Conservation (phyloP, 2,888 invertebrate species). For the Stratiomys singularior region DNA sequence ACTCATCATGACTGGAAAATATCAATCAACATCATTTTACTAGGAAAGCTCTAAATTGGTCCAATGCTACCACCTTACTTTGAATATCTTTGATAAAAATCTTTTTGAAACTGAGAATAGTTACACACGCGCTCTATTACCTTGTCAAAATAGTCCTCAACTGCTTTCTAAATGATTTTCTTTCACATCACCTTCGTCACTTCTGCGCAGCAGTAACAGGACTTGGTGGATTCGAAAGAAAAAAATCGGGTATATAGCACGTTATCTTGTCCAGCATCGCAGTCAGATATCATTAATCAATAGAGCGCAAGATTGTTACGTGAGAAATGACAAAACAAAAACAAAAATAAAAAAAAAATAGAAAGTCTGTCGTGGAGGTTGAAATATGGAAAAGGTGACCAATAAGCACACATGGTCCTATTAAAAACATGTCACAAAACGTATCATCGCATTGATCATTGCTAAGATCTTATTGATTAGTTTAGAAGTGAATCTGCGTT, state of each 20-base stretch:
- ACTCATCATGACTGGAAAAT: neutral
- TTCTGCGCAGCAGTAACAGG: neutral
- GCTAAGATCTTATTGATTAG: slow-evolving; percentile 13
- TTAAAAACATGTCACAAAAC: slow-evolving; percentile 43
- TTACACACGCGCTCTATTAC: slow-evolving; percentile 21
- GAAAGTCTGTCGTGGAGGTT: neutral
- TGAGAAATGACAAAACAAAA: slow-evolving; percentile 1
- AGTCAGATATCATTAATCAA: slow-evolving; percentile 42
- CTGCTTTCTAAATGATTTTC: neutral
- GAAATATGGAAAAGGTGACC: slow-evolving; percentile 18
- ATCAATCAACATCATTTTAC: slow-evolving; percentile 15
- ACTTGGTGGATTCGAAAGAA: neutral
- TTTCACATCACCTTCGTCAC: neutral
- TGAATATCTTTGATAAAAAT: slow-evolving; percentile 17
- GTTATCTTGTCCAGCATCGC: slow-evolving; percentile 1
- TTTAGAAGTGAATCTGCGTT: neutral
- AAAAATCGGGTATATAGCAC: slow-evolving; percentile 20
- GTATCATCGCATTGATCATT: slow-evolving; percentile 44
- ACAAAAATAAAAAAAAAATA: neutral
- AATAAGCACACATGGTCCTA: slow-evolving; percentile 25
- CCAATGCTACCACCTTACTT: neutral
- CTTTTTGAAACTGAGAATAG: slow-evolving; percentile 16
- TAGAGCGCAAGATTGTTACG: slow-evolving; percentile 16
- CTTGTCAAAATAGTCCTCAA: slow-evolving; percentile 36
- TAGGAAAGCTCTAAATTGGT: slow-evolving; percentile 12